Conservation (phyloP, 2,888 invertebrate genomes). For the Candidula unifasciata region DNA sequence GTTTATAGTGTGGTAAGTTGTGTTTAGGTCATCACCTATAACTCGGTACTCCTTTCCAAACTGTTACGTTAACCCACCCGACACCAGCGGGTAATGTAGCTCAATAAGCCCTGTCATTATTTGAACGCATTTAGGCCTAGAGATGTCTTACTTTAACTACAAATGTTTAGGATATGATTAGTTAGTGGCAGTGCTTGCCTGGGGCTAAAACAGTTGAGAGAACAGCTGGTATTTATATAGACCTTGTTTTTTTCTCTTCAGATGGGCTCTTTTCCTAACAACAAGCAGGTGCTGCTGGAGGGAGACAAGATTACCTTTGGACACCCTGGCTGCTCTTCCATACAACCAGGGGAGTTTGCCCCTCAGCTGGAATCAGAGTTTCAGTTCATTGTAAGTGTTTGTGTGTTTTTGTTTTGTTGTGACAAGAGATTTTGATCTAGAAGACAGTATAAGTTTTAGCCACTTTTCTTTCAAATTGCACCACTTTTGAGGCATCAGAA, state of each 20-base stretch:
- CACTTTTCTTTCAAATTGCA: neutral
- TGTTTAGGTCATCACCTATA: too few species aligned
- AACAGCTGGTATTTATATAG: neutral
- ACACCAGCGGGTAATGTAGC: too few species aligned
- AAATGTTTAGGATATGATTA: too few species aligned
- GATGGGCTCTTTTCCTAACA: constrained; percentile 19
- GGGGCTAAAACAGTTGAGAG: too few species aligned
- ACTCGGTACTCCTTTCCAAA: too few species aligned
- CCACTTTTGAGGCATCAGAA: too few species aligned
- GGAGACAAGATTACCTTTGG: constrained; percentile 79
- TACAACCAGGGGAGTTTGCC: constrained; percentile 71
- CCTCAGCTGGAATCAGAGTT: constrained; percentile 75
- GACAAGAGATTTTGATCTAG: neutral
- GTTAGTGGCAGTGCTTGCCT: too few species aligned
- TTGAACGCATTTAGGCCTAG: too few species aligned
- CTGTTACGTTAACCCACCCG: too few species aligned
- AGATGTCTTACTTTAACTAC: too few species aligned
- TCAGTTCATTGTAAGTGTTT: constrained; percentile 71
- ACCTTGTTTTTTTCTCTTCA: neutral
- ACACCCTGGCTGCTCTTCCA: constrained; percentile 66
- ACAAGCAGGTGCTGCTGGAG: constrained; percentile 61
- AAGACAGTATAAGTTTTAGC: neutral
- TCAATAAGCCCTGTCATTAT: too few species aligned
- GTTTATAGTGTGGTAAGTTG: too few species aligned
- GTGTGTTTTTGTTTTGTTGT: neutral